phyloP scores from a whole-genome alignment of 2,888 invertebrate species.

The Drosophila aldrichi region DNA sequence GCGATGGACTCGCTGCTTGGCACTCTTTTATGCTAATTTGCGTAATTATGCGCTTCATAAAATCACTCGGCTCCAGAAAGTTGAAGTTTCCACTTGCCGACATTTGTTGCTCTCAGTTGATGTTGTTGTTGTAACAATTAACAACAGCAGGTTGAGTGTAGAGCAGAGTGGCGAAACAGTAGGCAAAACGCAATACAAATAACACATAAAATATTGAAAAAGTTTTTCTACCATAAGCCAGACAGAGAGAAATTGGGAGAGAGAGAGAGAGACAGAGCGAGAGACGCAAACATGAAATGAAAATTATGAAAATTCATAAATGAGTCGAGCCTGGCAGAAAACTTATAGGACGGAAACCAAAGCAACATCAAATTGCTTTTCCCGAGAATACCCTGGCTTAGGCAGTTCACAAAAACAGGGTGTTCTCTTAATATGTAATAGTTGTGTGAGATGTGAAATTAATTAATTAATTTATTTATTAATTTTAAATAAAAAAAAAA shows the following conservation, averaged over 20 bases:
- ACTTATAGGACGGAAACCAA: slow-evolving; percentile 4
- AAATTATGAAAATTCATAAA: slow-evolving; percentile 78
- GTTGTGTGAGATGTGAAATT: background rate
- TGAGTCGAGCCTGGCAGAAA: slow-evolving; percentile 42
- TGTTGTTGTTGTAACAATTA: slow-evolving; percentile 67
- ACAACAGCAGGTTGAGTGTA: slow-evolving; percentile 59
- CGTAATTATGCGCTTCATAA: slow-evolving; percentile 80
- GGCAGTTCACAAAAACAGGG: background rate
- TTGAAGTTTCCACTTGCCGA: slow-evolving; percentile 60
- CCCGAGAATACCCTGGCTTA: slow-evolving; percentile 28
- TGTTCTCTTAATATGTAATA: background rate
- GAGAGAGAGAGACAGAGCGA: no score
- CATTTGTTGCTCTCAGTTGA: slow-evolving; percentile 40
- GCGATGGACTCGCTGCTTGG: slow-evolving; percentile 51
- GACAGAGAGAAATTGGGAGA: slow-evolving; percentile 4
- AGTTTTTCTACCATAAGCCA: slow-evolving; percentile 53
- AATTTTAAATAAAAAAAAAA: no score
- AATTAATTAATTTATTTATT: no score
- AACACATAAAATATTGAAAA: slow-evolving; percentile 78
- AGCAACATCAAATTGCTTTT: slow-evolving; percentile 1
- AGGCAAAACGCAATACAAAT: slow-evolving; percentile 73
- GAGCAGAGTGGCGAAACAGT: slow-evolving; percentile 34
- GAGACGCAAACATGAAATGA: slow-evolving; percentile 45
- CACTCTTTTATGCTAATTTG: slow-evolving; percentile 80
- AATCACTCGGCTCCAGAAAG: slow-evolving; percentile 65